Conservation (phyloP, 1,140 invertebrate species). For the Penaeus indicus region DNA sequence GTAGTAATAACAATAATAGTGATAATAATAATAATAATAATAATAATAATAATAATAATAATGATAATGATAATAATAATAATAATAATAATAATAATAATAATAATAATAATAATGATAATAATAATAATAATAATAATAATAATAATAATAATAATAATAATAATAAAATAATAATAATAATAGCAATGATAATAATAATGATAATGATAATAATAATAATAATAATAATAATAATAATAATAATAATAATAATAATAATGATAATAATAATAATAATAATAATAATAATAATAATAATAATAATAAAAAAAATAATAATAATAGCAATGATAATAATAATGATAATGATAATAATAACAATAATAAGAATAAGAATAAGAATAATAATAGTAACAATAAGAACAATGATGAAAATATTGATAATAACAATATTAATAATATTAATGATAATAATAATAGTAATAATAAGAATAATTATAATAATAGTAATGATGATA, state of each 20-base stretch:
- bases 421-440: neutral
- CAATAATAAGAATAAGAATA: neutral
- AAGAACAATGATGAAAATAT: no score
- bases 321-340: constrained; percentile 2
- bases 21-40: constrained; percentile 4
- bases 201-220: constrained; percentile 23
- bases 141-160: neutral
- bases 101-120: neutral
- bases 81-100: neutral
- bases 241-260: constrained; percentile 24
- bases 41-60: neutral
- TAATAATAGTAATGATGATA: constrained; percentile 2
- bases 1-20: constrained; percentile 7
- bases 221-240: constrained; percentile 20
- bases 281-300: neutral
- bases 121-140: neutral
- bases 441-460: constrained; percentile 17
- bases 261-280: neutral
- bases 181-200: neutral
- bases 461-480: constrained; percentile 2
- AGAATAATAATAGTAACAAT: no score
- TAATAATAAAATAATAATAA: neutral
- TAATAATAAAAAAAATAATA: neutral
- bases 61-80: no score
- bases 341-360: constrained; percentile 18